Evolutionary conservation across 2,888 invertebrate genomes (phyloP), one percentile per base, ranked within the genome.

Genomic region (Teleiodes luculella): DNA sequence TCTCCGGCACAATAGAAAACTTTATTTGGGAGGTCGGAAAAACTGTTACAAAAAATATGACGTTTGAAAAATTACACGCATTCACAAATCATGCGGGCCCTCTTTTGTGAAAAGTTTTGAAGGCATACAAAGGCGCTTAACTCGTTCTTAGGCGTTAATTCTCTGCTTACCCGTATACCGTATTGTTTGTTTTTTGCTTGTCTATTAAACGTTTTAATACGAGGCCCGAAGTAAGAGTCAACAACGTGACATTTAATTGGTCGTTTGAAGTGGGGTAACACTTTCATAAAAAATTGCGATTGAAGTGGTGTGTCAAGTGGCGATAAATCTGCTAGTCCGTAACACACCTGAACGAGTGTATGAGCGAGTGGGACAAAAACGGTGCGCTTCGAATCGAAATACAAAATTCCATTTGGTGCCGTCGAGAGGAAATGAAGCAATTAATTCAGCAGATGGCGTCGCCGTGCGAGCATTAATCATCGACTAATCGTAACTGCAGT

Each of bases 1-100:
- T 70, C 72, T 70, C 66, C 72, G 63, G 73, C 76, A 89, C 85
- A 89, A 88, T 83, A 71, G 83, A 67, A 65, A 88, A 88, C 76
- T 88, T 88, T 86, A 78, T 80, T 80, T 76, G 75, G 76, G 72
- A 78, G 76, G 76, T 80, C 70, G 79, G 76, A 74, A 79, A 78
- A 81, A 80, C 74, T 78, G 82, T 81, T 80, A 81, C 81, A 83
- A 86, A 87, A 87, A 87, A 87, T 86, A 85, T 88, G 88, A 89
- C 87, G 81, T 86, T 81, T 88, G 87, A 89, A 86, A 89, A 88
- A 89, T 89, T 86, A 89, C 87, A 86, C 87, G 82, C 86, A 84
- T 85, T 86, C 87, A 87, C 84, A 87, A 88, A 87, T 87, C 86
- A 86, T 83, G 77, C 83, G 83, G 81, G 83, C 75, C 79, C 77